These are phyloP conservation scores for Drosophila lowei DNA, from an alignment of 1,140 invertebrate species.

Conservation along the genomic window DNA sequence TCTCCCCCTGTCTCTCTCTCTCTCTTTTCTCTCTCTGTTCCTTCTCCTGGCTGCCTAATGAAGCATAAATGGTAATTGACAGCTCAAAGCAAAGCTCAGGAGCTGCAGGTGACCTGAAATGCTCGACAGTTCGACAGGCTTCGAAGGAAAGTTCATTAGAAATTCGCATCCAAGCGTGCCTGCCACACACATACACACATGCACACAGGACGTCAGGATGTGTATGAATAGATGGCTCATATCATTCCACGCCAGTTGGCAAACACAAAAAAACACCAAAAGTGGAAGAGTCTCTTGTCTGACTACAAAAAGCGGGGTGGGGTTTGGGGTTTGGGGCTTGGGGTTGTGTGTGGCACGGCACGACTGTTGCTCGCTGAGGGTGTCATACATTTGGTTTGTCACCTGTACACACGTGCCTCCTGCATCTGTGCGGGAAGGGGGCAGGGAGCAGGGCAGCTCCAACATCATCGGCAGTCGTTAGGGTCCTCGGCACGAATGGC, in stretches of 20 bases:
- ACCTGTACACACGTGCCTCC: slow-evolving; percentile 51
- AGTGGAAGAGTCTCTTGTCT: slow-evolving; percentile 7
- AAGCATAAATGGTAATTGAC: slow-evolving; percentile 82
- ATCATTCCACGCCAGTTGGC: slow-evolving; percentile 71
- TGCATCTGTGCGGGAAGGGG: slow-evolving; percentile 6
- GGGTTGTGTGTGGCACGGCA: slow-evolving; percentile 18
- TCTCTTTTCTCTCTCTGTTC: not conserved
- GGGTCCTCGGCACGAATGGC: too few relatives aligned
- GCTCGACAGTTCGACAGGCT: slow-evolving; percentile 61
- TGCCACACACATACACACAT: slow-evolving; percentile 13
- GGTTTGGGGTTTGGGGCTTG: not conserved
- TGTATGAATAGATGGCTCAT: slow-evolving; percentile 41
- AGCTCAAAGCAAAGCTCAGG: slow-evolving; percentile 63
- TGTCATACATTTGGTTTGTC: slow-evolving; percentile 68
- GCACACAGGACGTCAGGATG: slow-evolving; percentile 15
- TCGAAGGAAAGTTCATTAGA: slow-evolving; percentile 66
- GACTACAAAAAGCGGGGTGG: slow-evolving; percentile 49
- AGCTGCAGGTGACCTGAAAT: slow-evolving; percentile 71
- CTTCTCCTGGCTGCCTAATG: slow-evolving; percentile 57
- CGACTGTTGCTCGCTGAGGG: slow-evolving; percentile 23
- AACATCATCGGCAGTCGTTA: too few relatives aligned
- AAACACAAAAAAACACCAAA: slow-evolving; percentile 62
- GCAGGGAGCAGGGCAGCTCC: not conserved
- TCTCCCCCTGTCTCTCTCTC: not conserved
- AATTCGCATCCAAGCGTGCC: slow-evolving; percentile 41